These are phyloP conservation scores for Planiliza haematocheilus DNA, from an alignment of 2,113 vertebrate genomes.

Conservation along the genomic window DNA sequence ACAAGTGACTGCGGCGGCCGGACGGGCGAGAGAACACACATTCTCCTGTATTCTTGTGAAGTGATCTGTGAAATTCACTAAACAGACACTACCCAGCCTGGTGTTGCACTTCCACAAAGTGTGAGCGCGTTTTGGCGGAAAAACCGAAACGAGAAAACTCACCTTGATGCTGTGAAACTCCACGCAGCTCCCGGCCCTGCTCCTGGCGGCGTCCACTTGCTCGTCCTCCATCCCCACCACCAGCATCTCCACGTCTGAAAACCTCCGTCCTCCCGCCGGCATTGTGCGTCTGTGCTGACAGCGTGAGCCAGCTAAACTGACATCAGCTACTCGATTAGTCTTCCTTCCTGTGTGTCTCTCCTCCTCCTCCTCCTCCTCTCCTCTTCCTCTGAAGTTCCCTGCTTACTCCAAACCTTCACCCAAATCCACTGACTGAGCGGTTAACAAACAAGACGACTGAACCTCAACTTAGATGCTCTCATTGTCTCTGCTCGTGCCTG, in stretches of 20 bases:
- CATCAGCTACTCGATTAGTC: not conserved
- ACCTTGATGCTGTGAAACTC: constrained; percentile 72
- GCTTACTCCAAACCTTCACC: constrained; percentile 20
- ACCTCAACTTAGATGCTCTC: not conserved
- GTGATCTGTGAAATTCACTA: no score
- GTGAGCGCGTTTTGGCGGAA: no score
- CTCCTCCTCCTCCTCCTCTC: constrained; percentile 17
- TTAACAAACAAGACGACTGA: no score
- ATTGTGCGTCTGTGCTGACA: constrained; percentile 19
- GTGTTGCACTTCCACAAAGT: constrained; percentile 22
- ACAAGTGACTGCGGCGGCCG: no score
- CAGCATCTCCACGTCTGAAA: constrained; percentile 59
- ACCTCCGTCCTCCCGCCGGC: constrained; percentile 59
- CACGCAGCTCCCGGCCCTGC: constrained; percentile 76
- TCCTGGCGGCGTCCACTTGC: constrained; percentile 38
- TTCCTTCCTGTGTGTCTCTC: not conserved
- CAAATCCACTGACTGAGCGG: constrained; percentile 3
- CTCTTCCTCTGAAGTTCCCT: constrained; percentile 12
- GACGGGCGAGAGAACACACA: no score
- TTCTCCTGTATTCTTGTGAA: no score
- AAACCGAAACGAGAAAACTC: no score
- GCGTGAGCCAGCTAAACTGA: constrained; percentile 1
- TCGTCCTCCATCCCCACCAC: constrained; percentile 51
- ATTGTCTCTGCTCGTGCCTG: constrained; percentile 19
- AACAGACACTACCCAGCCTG: no score